Evolutionary conservation across 2,797 vertebrate genomes (phyloP), one percentile per base, ranked within the genome.

Genomic region (Buceros bicornis): DNA sequence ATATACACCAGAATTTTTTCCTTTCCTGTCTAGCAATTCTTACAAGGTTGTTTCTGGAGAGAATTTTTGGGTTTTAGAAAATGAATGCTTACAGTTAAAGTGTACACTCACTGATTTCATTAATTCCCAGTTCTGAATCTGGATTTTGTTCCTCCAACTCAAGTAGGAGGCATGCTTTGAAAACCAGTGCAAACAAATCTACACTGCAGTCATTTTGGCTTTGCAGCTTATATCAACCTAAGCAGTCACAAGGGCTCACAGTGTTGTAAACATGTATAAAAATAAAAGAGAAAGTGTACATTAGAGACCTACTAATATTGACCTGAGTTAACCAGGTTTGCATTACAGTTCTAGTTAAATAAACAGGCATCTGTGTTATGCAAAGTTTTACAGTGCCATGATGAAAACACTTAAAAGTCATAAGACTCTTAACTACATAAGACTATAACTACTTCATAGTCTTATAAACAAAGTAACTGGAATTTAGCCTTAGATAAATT

Each of bases 401-500:
- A 54, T 62, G 57, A 95, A 91, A 93, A 50, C 24, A 16, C 8
- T n/a, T 42, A 26, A 5, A 90, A 65, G 5, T 91, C 16, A 81
- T 33, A 33, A 33, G 33, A 33, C 33, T 33, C 33, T 33, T 33
- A 33, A 33, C 33, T 33, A 33, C 33, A 33, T 33, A 33, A 33
- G 33, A 33, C 33, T 33, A 33, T 33, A 33, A 33, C 33, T 42
- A 14, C 35, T 87, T 94, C 21, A 6, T 54, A 47, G 16, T 43
- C 62, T 69, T 76, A 74, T 20, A 47, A 82, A 77, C 21, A 2
- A 93, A 81, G 13, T 72, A 50, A 83, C 48, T 69, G 16, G 45
- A 78, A 81, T 93, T 89, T 77, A 84, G 57, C 45, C 35, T 69
- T 47, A 66, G 48, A 80, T 93, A 45, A 70, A 81, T 81, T 85